Percentiles rank a stretch among this genome's conserved stretches.
phyloP scores from a whole-genome alignment of 2,888 invertebrate genomes.

The Nowickia ferox region DNA sequence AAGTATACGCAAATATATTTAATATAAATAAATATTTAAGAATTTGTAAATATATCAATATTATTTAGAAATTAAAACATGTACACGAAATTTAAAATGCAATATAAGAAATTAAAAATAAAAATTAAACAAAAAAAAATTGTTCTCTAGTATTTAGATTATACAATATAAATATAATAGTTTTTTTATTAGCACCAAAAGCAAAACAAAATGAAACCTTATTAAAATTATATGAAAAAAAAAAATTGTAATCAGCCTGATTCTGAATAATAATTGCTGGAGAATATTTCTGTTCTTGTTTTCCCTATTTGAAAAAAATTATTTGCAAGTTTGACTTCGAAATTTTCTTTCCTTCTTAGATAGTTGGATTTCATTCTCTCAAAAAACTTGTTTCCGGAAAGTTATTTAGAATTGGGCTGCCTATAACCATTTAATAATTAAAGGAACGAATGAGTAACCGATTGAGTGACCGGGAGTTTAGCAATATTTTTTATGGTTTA shows the following conservation, averaged over 20 bases:
- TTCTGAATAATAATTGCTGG: too few species aligned
- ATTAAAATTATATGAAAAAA: conserved; percentile 35
- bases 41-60: conserved; percentile 51
- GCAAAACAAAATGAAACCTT: neutral
- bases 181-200: conserved; percentile 59
- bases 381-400: too few species aligned
- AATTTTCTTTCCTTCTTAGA: too few species aligned
- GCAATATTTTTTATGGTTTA: conserved; percentile 58
- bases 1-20: conserved; percentile 57
- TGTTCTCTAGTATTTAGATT: conserved; percentile 49
- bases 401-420: too few species aligned
- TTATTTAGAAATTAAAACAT: conserved; percentile 9
- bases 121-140: conserved; percentile 26
- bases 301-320: too few species aligned
- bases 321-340: too few species aligned
- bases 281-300: too few species aligned
- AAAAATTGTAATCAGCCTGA: too few species aligned
- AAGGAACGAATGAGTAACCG: neutral
- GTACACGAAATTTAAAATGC: conserved; percentile 31
- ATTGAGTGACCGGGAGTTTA: conserved; percentile 43
- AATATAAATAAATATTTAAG: conserved; percentile 4
- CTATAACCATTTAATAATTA: neutral
- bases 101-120: conserved; percentile 43
- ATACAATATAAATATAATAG: conserved; percentile 15
- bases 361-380: too few species aligned